Base-by-base conservation (phyloP, 2,113 vertebrate species). In the Promerops cafer region DNA sequence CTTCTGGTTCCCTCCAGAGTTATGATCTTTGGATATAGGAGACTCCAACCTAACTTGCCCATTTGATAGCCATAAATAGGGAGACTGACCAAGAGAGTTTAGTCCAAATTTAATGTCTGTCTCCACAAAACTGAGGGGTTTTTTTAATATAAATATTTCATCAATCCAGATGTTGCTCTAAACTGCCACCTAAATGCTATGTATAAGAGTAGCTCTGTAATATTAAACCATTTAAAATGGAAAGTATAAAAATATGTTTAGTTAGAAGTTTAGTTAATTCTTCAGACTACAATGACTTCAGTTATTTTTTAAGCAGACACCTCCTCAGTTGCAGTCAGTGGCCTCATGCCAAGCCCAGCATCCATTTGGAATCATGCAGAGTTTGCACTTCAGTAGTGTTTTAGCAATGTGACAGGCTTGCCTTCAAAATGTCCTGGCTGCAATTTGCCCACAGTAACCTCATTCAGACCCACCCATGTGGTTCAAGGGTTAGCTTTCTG, bases 111-210 rank as follows among this genome's bases (percentile, higher is more conserved):
- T 68, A 68, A 37, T 40, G 8, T 49, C 85, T 93, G 5, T 76
- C 11, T n/a, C 22, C 44, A 40, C 16, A 52, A 49, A 61, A 40
- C 7, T 20, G 18, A 60, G 10, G 3, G 3, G 0, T 1, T 2
- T 17, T 65, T 57, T 33, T 40, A 2, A 30, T 60, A 19, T 50
- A 60, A 77, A 64, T 65, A 2, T 71, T 42, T 22, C 7, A n/a
- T 57, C 40, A 50, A 56, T 65, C 21, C 26, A 53, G 11, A 17
- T 30, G 10, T 57, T 89, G 6, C 39, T 81, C 40, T 61, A 19
- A 83, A 37, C 30, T 77, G 9, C 54, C 53, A 33, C 14, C 30
- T 77, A 35, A 77, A 31, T 63, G 20, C 20, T 53, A 49, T 0
- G 0, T 35, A 47, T 27, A 61, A 70, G 33, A 81, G 23, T 66